These are phyloP conservation scores for Falco columbarius DNA, from an alignment of 2,797 vertebrate genomes.

Conservation along the genomic window DNA sequence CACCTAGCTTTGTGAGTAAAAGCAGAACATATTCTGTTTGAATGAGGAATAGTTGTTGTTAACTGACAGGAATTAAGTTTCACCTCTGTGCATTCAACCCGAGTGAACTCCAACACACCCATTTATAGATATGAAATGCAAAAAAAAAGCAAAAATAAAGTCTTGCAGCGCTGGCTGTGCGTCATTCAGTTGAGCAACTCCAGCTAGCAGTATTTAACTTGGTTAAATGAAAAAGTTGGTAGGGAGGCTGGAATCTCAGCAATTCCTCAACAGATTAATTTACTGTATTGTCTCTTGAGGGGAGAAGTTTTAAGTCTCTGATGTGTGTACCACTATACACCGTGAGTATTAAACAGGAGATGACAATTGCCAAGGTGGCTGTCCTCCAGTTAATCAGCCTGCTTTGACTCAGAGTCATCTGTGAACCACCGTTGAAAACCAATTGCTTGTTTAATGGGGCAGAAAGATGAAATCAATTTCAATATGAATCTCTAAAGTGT, in stretches of 20 bases:
- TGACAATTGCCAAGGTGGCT: slow-evolving; percentile 31
- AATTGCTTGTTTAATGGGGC: slow-evolving; percentile 59
- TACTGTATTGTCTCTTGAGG: neutral
- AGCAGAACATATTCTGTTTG: neutral
- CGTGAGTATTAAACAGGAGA: slow-evolving; percentile 13
- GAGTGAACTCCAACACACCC: neutral
- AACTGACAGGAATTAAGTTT: slow-evolving; percentile 18
- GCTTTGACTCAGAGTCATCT: slow-evolving; percentile 13
- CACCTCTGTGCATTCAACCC: neutral
- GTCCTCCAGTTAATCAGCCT: slow-evolving; percentile 50
- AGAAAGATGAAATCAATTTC: slow-evolving; percentile 58
- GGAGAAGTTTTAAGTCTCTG: neutral
- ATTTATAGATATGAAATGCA: neutral
- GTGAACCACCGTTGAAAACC: slow-evolving; percentile 27
- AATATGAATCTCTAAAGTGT: slow-evolving; percentile 15
- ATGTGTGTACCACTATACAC: neutral
- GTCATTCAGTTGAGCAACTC: neutral
- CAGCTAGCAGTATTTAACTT: neutral
- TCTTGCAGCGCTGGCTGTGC: neutral
- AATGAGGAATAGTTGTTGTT: neutral
- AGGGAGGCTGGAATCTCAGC: neutral
- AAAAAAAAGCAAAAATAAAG: neutral
- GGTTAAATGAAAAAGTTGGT: neutral
- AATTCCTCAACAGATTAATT: slow-evolving; percentile 15
- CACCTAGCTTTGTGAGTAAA: neutral